Evolutionary conservation across 2,797 vertebrate species (phyloP).

Genomic region (Numenius phaeopus): DNA sequence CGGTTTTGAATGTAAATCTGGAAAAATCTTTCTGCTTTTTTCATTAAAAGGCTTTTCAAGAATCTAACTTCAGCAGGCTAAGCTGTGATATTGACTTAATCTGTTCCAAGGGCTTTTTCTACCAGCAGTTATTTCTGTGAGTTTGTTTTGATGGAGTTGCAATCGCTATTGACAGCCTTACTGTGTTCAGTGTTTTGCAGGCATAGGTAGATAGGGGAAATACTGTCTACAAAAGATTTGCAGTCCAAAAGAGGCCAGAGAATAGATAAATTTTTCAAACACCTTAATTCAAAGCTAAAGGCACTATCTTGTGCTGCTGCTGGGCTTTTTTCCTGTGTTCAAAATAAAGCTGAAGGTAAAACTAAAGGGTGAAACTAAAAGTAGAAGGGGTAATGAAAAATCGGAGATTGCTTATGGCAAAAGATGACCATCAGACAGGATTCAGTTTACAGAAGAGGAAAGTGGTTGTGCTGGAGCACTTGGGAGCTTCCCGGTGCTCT

Average conservation of each 20-base stretch:
- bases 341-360: neutral
- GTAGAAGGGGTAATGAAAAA: neutral
- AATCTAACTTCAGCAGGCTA: neutral
- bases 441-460: neutral
- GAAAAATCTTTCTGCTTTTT: neutral
- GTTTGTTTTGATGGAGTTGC: neutral
- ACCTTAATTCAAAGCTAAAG: neutral
- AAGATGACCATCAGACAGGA: neutral
- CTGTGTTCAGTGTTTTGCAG: neutral
- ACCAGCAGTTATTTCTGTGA: neutral
- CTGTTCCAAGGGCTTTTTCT: neutral
- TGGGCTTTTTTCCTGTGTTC: neutral
- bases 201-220: neutral
- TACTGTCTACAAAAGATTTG: neutral
- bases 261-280: neutral
- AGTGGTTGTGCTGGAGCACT: neutral
- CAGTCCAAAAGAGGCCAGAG: neutral
- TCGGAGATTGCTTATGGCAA: neutral
- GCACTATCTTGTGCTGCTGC: neutral
- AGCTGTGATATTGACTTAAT: neutral
- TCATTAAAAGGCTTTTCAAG: neutral
- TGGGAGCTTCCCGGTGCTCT: neutral
- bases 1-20: neutral
- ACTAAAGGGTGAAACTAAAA: neutral
- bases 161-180: neutral